phyloP scores from a whole-genome alignment of 2,888 invertebrate species.

The Microchrysa polita region DNA sequence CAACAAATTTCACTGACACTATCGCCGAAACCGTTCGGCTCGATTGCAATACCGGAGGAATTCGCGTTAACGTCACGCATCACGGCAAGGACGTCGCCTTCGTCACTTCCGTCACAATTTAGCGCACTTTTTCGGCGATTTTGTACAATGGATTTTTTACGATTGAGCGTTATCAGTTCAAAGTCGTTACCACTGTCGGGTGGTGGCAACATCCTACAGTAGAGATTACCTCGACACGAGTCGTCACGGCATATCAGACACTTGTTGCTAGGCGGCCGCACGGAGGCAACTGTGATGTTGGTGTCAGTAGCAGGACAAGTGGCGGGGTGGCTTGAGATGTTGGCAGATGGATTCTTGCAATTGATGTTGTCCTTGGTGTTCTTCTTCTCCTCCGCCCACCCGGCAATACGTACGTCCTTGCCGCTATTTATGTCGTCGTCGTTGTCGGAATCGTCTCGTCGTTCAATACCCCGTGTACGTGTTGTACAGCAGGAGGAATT shows the following conservation, averaged over 20 bases:
- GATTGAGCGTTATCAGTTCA: slow-evolving; percentile 26
- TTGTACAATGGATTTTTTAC: slow-evolving; percentile 30
- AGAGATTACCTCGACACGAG: slow-evolving; percentile 37
- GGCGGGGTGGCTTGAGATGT: neutral
- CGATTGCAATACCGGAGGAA: neutral
- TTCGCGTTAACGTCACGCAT: neutral
- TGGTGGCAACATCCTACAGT: slow-evolving; percentile 18
- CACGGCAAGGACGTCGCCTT: neutral
- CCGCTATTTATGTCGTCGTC: neutral
- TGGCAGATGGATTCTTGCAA: neutral
- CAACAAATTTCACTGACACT: neutral
- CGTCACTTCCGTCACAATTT: too few species aligned
- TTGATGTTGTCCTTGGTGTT: too few species aligned
- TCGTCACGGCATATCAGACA: slow-evolving; percentile 40
- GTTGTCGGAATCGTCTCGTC: too few species aligned
- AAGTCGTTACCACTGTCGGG: slow-evolving; percentile 17
- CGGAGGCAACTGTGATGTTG: neutral
- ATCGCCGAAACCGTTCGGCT: neutral
- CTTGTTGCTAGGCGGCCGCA: slow-evolving; percentile 10
- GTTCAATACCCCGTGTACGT: neutral
- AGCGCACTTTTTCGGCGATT: slow-evolving; percentile 35
- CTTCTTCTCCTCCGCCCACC: neutral
- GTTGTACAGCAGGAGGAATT: neutral
- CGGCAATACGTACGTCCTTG: neutral
- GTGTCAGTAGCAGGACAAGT: too few species aligned